These are phyloP conservation scores for Physella acuta DNA, from an alignment of 1,140 invertebrate genomes.

Conservation along the genomic window DNA sequence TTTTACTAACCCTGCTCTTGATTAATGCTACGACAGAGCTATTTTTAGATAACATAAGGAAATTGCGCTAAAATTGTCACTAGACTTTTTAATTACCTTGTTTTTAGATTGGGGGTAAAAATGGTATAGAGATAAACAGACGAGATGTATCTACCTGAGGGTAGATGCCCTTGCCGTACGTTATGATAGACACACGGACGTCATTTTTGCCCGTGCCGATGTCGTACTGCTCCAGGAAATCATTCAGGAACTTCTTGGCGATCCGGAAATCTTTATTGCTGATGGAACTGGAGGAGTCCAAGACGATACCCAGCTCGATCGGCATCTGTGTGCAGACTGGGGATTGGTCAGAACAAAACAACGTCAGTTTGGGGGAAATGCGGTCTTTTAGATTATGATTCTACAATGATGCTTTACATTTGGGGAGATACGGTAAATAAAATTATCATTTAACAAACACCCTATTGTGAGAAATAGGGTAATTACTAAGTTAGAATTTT, in stretches of 20 bases:
- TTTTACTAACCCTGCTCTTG: too few species aligned
- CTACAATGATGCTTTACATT: too few species aligned
- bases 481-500: too few species aligned
- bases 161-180: constrained; percentile 26
- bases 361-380: too few species aligned
- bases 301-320: constrained; percentile 37
- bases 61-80: too few species aligned
- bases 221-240: constrained; percentile 28
- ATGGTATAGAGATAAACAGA: background rate
- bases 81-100: too few species aligned
- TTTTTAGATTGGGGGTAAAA: background rate
- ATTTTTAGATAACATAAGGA: too few species aligned
- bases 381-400: too few species aligned
- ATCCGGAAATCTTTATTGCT: constrained; percentile 31
- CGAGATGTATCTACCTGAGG: background rate
- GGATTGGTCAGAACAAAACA: background rate
- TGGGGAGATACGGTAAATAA: too few species aligned
- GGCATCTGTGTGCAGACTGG: constrained; percentile 29
- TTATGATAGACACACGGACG: constrained; percentile 25
- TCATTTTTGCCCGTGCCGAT: constrained; percentile 29
- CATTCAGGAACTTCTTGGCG: constrained; percentile 33
- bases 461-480: too few species aligned
- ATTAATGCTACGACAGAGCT: too few species aligned
- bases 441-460: too few species aligned
- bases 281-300: constrained; percentile 40